These are phyloP conservation scores for Danio aesculapii DNA, from an alignment of 2,797 vertebrate species.

Conservation along the genomic window DNA sequence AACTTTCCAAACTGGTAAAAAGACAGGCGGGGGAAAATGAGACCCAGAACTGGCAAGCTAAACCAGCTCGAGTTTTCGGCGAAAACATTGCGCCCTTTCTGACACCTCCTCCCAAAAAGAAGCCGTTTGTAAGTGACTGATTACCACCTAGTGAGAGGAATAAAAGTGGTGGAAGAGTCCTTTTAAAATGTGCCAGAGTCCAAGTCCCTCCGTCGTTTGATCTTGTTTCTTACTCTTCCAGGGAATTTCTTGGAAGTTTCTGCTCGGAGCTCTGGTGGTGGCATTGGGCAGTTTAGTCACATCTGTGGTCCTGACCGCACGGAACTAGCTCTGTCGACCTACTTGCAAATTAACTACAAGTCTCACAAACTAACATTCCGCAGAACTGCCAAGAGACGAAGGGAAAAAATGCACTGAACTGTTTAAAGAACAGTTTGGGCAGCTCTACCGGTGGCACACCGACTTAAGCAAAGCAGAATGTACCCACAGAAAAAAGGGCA, in stretches of 20 bases:
- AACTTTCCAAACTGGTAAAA: constrained; percentile 84
- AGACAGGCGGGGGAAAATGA: constrained; percentile 74
- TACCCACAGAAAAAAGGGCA: background rate
- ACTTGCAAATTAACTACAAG: constrained; percentile 40
- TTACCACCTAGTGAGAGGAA: constrained; percentile 5
- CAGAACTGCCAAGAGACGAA: constrained; percentile 48
- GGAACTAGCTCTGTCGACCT: constrained; percentile 71
- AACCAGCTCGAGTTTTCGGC: constrained; percentile 70
- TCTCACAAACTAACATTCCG: constrained; percentile 48
- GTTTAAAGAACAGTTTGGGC: constrained; percentile 22
- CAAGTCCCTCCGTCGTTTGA: constrained; percentile 32
- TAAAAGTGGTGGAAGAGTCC: constrained; percentile 29
- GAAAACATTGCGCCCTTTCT: constrained; percentile 73
- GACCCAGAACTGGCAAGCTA: constrained; percentile 67
- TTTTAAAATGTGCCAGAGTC: constrained; percentile 25
- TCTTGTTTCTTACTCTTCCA: constrained; percentile 65
- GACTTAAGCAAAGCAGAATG: constrained; percentile 14
- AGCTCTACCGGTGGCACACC: background rate
- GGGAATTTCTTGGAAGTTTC: constrained; percentile 81
- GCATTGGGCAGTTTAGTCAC: constrained; percentile 80
- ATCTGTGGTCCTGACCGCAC: constrained; percentile 77
- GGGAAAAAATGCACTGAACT: background rate
- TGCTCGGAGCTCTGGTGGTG: constrained; percentile 81
- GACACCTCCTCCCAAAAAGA: constrained; percentile 69
- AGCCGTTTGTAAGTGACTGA: constrained; percentile 69